Evolutionary conservation across 2,113 vertebrate species (phyloP).

Genomic region (Sapajus apella): DNA sequence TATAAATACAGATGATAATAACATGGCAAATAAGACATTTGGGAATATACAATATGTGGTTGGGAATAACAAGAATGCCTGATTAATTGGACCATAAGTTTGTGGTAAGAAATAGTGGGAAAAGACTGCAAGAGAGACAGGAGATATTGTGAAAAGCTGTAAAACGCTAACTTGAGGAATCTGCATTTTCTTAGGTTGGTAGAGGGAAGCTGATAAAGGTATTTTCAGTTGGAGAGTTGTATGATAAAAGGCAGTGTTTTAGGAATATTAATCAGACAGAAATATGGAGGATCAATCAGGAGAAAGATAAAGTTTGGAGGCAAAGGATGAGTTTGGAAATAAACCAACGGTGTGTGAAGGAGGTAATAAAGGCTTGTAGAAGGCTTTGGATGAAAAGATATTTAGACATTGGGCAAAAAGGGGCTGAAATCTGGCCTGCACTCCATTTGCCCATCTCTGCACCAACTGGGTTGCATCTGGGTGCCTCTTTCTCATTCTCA

Average conservation of each 20-base stretch:
- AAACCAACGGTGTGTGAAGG: not conserved
- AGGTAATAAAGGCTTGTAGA: not conserved
- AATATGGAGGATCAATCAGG: not conserved
- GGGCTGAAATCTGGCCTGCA: not conserved
- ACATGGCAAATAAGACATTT: not conserved
- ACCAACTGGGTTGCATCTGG: not conserved
- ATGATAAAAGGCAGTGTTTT: not conserved
- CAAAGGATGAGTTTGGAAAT: not conserved
- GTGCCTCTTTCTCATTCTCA: constrained; percentile 5
- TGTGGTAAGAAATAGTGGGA: not conserved
- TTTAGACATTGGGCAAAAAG: not conserved
- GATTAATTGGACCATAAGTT: not conserved
- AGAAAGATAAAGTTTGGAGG: not conserved
- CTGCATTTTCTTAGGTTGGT: not conserved
- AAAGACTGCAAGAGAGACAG: constrained; percentile 18
- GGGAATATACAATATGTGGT: not conserved
- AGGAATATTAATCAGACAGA: constrained; percentile 4
- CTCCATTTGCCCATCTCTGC: not conserved
- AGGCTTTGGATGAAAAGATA: not conserved
- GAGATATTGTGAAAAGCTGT: constrained; percentile 35
- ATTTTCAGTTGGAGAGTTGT: not conserved
- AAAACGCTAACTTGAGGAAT: constrained; percentile 42
- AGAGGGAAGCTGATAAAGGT: constrained; percentile 15
- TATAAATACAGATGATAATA: constrained; percentile 47
- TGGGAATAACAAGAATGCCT: not conserved